Base-by-base conservation (phyloP, 35 echinoderm and acorn worm genomes). In the Holothuria glaberrima region DNA sequence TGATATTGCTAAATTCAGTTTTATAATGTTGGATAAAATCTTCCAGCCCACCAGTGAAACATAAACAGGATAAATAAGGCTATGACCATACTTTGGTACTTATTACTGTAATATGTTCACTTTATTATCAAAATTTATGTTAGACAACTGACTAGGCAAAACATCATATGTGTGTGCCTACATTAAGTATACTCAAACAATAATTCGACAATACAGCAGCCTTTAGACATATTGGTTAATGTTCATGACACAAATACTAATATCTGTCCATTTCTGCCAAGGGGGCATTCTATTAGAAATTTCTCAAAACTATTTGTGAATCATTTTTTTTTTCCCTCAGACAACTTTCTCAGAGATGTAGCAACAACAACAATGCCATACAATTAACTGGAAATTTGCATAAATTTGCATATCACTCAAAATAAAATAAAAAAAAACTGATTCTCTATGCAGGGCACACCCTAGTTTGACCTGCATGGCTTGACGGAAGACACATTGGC, bases 391-490 rank as follows among this genome's bases (percentile, higher is more conserved):
- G 44, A 41, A 45, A 45, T 75, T 75, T 75, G 71, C 71, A 75
- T 75, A 75, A 75, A 41, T 75, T 75, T 75, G 71, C 71, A 75
- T 75, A 75, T 75, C 71, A 75, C 32, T 38, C 32, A 32, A 75
- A 75, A 36, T 38, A 13, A 75, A 69, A 69, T 36, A 18, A 12
- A 75, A 69, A 6, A 12, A 69, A 30, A 69, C 12, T 69, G 10
- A 69, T 69, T 31, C 71, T 41, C 34, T 35, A 29, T 41, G 44
- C 71, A 75, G 34, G 33, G 20, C 33, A 21, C 33, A 41, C 71
- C 71, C 71, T 34, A 75, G 22, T 41, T 38, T 41, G 33, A 38
- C 71, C 71, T 72, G 69, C 69, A 72, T 72, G 69, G 29, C 35
- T 75, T 38, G 44, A 19, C 33, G 71, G 71, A 75, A 75, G 71